Base-by-base conservation (phyloP, 2,797 vertebrate species). In the Schizothorax lantsangensis region DNA sequence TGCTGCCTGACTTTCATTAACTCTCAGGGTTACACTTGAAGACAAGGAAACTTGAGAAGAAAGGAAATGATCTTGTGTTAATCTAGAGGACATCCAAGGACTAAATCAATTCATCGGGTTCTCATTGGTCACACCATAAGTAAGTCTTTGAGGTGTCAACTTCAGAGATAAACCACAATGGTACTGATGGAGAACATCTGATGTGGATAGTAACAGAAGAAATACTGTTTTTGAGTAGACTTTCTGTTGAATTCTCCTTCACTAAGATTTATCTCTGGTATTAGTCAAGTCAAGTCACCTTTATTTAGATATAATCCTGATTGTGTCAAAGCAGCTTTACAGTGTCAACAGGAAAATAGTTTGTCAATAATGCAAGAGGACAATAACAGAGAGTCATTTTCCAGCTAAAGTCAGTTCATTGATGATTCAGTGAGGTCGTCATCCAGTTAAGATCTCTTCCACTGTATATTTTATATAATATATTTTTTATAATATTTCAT, bases 91-190 rank as follows among this genome's bases (percentile, higher is more conserved):
- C 69, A 81, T 45, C 43, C 47, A 69, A 47, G 21, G 38, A 69
- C 69, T 36, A 38, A 84, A 85, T 69, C 45, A 80, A 71, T 49
- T 71, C 78, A 79, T 66, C 2, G 19, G 36, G 47, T 80, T 80
- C 62, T 45, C 79, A 73, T 81, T 81, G 68, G 43, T 74, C 54
- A 73, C 69, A 59, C 49, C 43, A 40, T 21, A 36, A 59, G 30
- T n/a, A 49, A 73, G 52, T 74, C 68, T 80, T 86, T 81, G 40
- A 81, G 57, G 68, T 86, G 84, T 62, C 47, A 73, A 14, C 79
- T 72, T 74, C 66, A 64, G 40, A 81, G 68, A 86, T 43, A 73
- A 72, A 81, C 26, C 77, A n/a, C 64, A 85, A 72, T 57, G 62
- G 49, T 47, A 9, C 45, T 78, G 43, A 30, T 49, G 64, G 84